A percentile compares a stretch with the other conserved stretches of the same genome.
Conservation (phyloP, 2,113 vertebrate species). For the Dipodomys ordii region DNA sequence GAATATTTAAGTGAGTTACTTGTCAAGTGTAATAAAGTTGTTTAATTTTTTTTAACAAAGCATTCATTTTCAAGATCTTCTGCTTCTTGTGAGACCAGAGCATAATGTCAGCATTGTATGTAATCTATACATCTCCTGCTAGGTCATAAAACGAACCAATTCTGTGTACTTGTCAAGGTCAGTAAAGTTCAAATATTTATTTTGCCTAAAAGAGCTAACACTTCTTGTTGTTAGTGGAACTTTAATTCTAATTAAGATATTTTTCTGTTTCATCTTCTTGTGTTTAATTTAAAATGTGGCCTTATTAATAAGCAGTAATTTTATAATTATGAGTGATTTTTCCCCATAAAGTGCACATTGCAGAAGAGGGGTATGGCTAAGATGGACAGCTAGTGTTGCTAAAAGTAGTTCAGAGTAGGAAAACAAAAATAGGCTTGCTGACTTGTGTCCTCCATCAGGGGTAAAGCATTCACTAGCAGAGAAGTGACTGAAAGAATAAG, state of each 20-base stretch:
- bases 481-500: background rate
- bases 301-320: background rate
- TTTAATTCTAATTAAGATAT: conserved; percentile 64
- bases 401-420: background rate
- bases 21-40: conserved; percentile 28
- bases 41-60: conserved; percentile 45
- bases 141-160: background rate
- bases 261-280: conserved; percentile 49
- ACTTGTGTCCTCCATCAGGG: background rate
- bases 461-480: background rate
- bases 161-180: background rate
- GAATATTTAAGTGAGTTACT: conserved; percentile 14
- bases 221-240: conserved; percentile 56
- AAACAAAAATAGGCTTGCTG: background rate
- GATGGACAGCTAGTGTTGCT: background rate
- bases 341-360: background rate
- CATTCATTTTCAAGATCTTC: background rate
- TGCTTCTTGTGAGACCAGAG: background rate
- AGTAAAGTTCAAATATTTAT: conserved; percentile 32
- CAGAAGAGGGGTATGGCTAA: background rate
- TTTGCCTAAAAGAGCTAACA: background rate
- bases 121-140: background rate
- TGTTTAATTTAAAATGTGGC: conserved; percentile 66
- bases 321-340: conserved; percentile 47
- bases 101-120: background rate